Conservation (phyloP, 2,797 vertebrate genomes). For the Falco biarmicus region DNA sequence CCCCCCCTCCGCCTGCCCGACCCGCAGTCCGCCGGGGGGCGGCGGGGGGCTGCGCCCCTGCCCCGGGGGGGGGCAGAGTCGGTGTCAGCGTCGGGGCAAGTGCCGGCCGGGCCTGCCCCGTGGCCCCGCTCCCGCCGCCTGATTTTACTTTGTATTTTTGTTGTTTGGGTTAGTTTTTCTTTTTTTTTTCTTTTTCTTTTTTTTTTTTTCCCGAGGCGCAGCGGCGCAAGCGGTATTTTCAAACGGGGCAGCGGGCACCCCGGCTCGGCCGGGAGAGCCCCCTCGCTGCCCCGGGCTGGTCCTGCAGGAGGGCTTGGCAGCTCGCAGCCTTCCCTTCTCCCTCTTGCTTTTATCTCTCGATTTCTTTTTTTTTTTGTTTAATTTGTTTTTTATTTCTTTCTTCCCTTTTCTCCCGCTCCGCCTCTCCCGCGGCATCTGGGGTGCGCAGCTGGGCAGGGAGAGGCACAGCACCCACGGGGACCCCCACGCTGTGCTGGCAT, state of each 20-base stretch:
- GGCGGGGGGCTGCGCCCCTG: background rate
- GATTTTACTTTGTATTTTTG: too few relatives aligned
- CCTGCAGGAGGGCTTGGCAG: background rate
- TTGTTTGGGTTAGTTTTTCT: background rate
- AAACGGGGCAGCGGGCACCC: background rate
- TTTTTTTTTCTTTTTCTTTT: too few relatives aligned
- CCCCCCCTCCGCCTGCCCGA: background rate
- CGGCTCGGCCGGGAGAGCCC: background rate
- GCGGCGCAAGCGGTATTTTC: background rate
- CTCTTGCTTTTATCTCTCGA: background rate
- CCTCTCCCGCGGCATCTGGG: background rate
- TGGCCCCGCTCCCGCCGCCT: too few relatives aligned
- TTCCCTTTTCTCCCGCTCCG: background rate
- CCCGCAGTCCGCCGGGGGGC: background rate
- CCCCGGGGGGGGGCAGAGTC: background rate
- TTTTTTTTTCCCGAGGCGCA: background rate
- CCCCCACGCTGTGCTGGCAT: background rate
- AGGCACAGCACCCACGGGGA: background rate
- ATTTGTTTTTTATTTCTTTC: too few relatives aligned
- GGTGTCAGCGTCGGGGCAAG: background rate
- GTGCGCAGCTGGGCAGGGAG: background rate
- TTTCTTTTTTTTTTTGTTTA: background rate
- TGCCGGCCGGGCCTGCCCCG: background rate
- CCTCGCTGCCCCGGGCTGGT: background rate
- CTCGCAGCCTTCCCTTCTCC: background rate